Base-by-base conservation (phyloP, 2,888 invertebrate species). In the Caradrina clavipalpis region DNA sequence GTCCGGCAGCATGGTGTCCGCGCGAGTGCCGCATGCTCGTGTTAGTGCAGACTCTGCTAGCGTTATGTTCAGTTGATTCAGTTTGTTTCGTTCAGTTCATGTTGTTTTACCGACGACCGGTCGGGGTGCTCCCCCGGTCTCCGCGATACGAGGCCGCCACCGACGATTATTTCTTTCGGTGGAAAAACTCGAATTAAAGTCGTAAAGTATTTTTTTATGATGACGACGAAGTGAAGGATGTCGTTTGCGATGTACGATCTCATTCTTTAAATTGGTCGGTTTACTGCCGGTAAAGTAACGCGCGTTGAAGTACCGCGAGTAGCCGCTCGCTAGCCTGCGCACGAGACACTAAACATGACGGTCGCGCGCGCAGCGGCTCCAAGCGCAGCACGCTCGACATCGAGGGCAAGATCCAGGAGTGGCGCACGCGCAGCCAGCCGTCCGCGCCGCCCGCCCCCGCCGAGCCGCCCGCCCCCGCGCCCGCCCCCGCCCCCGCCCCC, bases 301-400 rank as follows among this genome's bases (percentile, higher is more conserved):
- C 39, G 11, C 39, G 39, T 8, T 39, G 35, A 11, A 7, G 35
- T 35, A 8, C 7, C 7, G 60, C 61, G 50, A 56, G 21, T 8
- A 31, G 35, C 35, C 35, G 8, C 35, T 1, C 35, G 35, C 35
- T 35, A 35, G 6, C 8, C 35, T 31, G 35, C 35, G 35, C 8
- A 35, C 45, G 50, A 60, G 45, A 55, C 69, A 75, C 69, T 81
- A 69, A 71, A 58, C 65, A 11, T 19, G n/a, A n/a, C 39, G 69
- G 59, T 42, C 80, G 76, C 74, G 69, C 78, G 69, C 78, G 86
- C 85, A 95, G 95, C 86, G 95, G 94, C 53, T 95, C 95, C 75
- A 95, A 95, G 89, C 94, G 95, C 86, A 95, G 94, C 91, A 96
- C 95, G 84, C 93, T 96, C 80, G 95, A 96, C 93, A 94, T 96